Evolutionary conservation across 2,888 invertebrate genomes (phyloP), one percentile per base, ranked within the genome.

Genomic region (Eumerus sabulonum): DNA sequence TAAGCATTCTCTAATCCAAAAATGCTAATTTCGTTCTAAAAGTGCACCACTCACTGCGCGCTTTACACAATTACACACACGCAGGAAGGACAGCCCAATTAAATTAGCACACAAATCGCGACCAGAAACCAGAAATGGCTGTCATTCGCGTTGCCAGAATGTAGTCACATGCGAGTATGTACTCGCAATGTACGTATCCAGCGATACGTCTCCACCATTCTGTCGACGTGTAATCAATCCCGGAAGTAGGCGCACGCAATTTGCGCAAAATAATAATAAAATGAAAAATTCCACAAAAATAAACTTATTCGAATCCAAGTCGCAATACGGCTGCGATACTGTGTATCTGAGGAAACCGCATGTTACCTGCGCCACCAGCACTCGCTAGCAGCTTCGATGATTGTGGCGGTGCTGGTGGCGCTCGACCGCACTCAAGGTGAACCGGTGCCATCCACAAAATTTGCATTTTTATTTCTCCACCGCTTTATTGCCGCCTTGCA

Each of bases 341-440:
- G n/a, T n/a, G 56, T 44, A 68, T 17, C 50, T 16, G 53, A 50
- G 48, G 57, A 40, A 44, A 17, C 44, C 48, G 40, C 59, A 62
- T 67, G 42, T 63, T 63, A 77, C 73, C 73, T 77, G 73, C 64
- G 56, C 47, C 12, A n/a, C 16, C 50, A 19, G 57, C 51, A 12
- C 3, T 17, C 16, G 47, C 66, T 62, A 35, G 40, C 11, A 7
- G 27, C 27, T 2, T 2, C 7, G 27, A 27, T 27, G 27, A 27
- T 27, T 2, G 27, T 4, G 7, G 27, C 7, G 27, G 27, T 7
- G 27, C 2, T 7, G 27, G 27, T 27, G 27, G 27, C 62, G 73
- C 63, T 64, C 79, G 79, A 79, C 79, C 79, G 79, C 79, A 63
- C 74, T 56, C 79, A 79, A 79, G 79, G 79, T 79, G 63, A 79